Evolutionary conservation across 2,888 invertebrate species (phyloP).

Genomic region (Calliopum simillimum): DNA sequence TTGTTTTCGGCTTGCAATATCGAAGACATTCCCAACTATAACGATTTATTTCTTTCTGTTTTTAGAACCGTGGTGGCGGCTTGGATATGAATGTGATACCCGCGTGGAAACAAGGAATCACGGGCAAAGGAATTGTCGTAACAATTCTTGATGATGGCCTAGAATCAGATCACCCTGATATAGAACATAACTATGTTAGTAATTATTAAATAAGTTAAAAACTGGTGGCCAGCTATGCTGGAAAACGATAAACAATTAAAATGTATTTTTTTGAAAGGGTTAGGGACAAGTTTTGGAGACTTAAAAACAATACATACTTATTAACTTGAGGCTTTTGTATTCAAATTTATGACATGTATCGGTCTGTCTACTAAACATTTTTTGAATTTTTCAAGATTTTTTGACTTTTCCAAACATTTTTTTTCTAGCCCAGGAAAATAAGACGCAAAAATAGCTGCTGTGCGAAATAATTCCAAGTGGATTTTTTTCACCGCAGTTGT

Average conservation of each 20-base stretch:
- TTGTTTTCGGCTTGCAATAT: not conserved
- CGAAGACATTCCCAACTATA: not conserved
- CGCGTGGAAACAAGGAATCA: slow-evolving; percentile 94
- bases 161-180: slow-evolving; percentile 95
- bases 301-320: too few species aligned
- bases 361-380: too few species aligned
- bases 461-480: too few species aligned
- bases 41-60: slow-evolving; percentile 6
- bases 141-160: slow-evolving; percentile 97
- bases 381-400: too few species aligned
- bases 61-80: slow-evolving; percentile 88
- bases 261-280: not conserved
- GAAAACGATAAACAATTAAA: not conserved
- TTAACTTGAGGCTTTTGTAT: too few species aligned
- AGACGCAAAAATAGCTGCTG: too few species aligned
- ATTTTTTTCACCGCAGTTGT: too few species aligned
- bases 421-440: too few species aligned
- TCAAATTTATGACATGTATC: too few species aligned
- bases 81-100: slow-evolving; percentile 96
- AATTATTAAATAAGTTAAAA: not conserved
- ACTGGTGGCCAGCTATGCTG: too few species aligned
- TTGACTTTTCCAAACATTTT: too few species aligned
- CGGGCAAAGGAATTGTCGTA: slow-evolving; percentile 94
- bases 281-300: too few species aligned
- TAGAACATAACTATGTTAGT: slow-evolving; percentile 92